Base-by-base conservation (phyloP, 53 echinoderm and acorn worm genomes). In the Hippasteria phrygiana region DNA sequence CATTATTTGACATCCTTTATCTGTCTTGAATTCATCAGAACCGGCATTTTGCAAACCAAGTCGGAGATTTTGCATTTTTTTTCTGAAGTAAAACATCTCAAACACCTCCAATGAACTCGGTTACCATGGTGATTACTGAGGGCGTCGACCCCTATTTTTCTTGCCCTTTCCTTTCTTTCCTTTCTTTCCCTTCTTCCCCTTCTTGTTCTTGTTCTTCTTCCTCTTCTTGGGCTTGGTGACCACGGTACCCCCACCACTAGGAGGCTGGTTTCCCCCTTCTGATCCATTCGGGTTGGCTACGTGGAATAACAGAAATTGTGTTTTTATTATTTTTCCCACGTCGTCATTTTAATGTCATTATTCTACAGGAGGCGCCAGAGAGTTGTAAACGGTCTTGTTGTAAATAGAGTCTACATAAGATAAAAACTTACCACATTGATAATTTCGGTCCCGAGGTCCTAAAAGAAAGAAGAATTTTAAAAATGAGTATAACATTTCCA, bases 141-240 rank as follows among this genome's bases (percentile, higher is more conserved):
- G 76, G 32, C 50, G 53, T 83, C 64, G 62, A 12, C 51, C 51
- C 24, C 8, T 85, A 36, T 59, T 62, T 40, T 85, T 50, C 46
- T 36, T 48, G 35, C 51, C 48, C 18, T 42, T 12, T 45, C 69
- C n/a, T 48, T 85, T 38, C 84, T 50, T 71, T 0, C 59, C 59
- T 29, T 64, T 64, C 45, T 82, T 83, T 0, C 67, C 67, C 2
- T 83, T 83, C 22, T 70, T 70, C 3, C 43, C 64, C 4, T 56
- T 56, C 40, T 78, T 79, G 1, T 46, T 46, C 41, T 59, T 79
- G 9, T 70, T 70, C 38, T 85, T 85, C 67, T 83, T 83, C 16
- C 50, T 70, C 13, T 69, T 69, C 70, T 85, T 85, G 33, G 28
- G 12, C 83, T 83, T 83, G 35, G 67, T 63, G 16, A 27, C 69